Evolutionary conservation across 2,113 vertebrate genomes (phyloP).

Genomic region (Oriolus oriolus): DNA sequence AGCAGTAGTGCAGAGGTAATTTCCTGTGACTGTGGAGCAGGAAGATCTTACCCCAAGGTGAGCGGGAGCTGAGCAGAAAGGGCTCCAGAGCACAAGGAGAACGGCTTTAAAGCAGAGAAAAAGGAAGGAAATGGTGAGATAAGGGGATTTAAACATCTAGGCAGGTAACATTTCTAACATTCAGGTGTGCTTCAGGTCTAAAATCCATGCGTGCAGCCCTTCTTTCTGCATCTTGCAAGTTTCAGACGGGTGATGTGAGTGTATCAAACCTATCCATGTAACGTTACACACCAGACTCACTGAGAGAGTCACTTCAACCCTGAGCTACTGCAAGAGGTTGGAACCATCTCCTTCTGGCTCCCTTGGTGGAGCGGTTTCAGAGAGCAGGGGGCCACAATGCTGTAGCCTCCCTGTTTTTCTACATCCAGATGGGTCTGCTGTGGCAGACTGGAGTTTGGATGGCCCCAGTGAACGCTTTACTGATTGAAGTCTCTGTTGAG

Average conservation of each 20-base stretch:
- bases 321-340: accelerated
- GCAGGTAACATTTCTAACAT: background rate
- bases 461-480: background rate
- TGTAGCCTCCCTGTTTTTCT: background rate
- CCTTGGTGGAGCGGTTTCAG: background rate
- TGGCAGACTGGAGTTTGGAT: background rate
- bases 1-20: background rate
- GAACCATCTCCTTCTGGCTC: background rate
- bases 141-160: background rate
- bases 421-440: background rate
- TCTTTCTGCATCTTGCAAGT: background rate
- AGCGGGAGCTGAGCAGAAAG: background rate
- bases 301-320: accelerated
- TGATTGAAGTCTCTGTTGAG: background rate
- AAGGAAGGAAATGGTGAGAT: background rate
- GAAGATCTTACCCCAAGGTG: background rate
- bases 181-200: background rate
- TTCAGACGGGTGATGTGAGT: background rate
- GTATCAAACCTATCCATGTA: background rate
- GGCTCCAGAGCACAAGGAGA: background rate
- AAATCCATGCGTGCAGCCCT: accelerated
- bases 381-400: background rate
- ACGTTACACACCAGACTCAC: accelerated
- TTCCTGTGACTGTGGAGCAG: background rate
- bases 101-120: background rate